phyloP scores from a whole-genome alignment of 1,140 invertebrate species.

The Kradibia gibbosae region DNA sequence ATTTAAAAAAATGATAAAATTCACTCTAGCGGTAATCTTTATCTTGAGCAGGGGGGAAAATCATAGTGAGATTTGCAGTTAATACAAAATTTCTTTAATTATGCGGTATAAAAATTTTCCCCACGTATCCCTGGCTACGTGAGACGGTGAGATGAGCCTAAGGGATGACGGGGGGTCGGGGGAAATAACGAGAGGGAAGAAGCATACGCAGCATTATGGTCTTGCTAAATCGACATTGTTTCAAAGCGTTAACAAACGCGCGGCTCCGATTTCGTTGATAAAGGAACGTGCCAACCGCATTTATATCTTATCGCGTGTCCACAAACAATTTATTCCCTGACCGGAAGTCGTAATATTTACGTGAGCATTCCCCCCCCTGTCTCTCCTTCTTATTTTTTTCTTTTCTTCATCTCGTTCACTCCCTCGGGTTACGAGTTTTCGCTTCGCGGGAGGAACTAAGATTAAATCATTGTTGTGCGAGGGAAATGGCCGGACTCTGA shows the following conservation, averaged over 20 bases:
- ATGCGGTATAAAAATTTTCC: not conserved
- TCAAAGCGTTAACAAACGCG: slow-evolving; percentile 11
- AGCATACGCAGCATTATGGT: not conserved
- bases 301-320: slow-evolving; percentile 36
- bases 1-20: not conserved
- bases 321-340: slow-evolving; percentile 38
- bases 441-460: slow-evolving; percentile 30
- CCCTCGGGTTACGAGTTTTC: slow-evolving; percentile 25
- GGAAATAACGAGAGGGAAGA: not conserved
- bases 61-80: not conserved
- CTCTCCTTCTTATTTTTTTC: slow-evolving; percentile 15
- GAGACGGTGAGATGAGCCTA: too few species aligned
- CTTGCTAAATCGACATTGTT: slow-evolving; percentile 35
- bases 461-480: too few species aligned
- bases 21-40: not conserved
- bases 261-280: slow-evolving; percentile 47
- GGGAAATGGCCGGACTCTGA: too few species aligned
- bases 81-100: slow-evolving; percentile 6
- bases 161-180: not conserved
- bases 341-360: slow-evolving; percentile 47
- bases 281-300: slow-evolving; percentile 15
- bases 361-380: slow-evolving; percentile 21
- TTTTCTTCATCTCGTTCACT: slow-evolving; percentile 9
- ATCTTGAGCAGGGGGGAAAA: not conserved
- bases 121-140: not conserved